A percentile compares a stretch with the other conserved stretches of the same genome.
Evolutionary conservation across 2,888 invertebrate species (phyloP).

Genomic region (Torymus texanus): DNA sequence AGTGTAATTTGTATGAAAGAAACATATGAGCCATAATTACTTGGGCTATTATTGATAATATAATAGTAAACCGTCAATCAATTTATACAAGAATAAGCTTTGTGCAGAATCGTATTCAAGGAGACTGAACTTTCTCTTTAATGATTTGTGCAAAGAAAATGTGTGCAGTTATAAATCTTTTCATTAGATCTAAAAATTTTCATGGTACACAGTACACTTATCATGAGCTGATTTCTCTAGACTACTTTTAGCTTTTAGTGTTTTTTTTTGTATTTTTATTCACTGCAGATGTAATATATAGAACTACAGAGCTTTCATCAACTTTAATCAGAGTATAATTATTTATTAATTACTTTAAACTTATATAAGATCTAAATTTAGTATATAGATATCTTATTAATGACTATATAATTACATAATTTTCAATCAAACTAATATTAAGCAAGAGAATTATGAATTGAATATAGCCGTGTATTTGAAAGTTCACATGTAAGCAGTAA

Average conservation of each 20-base stretch:
- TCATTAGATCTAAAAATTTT: slow-evolving; percentile 7
- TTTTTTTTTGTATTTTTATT: not conserved
- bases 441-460: too few relatives aligned
- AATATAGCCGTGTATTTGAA: too few relatives aligned
- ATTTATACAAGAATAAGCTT: slow-evolving; percentile 12
- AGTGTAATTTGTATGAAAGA: slow-evolving; percentile 4
- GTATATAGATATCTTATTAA: not conserved
- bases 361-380: slow-evolving; percentile 9
- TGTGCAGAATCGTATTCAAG: not conserved
- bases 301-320: too few relatives aligned
- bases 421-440: too few relatives aligned
- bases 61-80: slow-evolving; percentile 29
- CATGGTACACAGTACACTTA: not conserved
- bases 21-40: slow-evolving; percentile 9
- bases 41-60: slow-evolving; percentile 9
- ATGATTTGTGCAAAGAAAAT: slow-evolving; percentile 36
- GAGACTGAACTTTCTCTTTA: slow-evolving; percentile 23
- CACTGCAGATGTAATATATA: not conserved
- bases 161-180: slow-evolving; percentile 27
- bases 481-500: too few relatives aligned
- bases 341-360: not conserved
- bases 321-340: not conserved
- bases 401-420: too few relatives aligned
- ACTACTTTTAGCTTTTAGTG: not conserved
- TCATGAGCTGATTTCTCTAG: slow-evolving; percentile 14